Evolutionary conservation across 2,888 invertebrate genomes (phyloP), one percentile per base, ranked within the genome.

Genomic region (Quadroppia sp.): DNA sequence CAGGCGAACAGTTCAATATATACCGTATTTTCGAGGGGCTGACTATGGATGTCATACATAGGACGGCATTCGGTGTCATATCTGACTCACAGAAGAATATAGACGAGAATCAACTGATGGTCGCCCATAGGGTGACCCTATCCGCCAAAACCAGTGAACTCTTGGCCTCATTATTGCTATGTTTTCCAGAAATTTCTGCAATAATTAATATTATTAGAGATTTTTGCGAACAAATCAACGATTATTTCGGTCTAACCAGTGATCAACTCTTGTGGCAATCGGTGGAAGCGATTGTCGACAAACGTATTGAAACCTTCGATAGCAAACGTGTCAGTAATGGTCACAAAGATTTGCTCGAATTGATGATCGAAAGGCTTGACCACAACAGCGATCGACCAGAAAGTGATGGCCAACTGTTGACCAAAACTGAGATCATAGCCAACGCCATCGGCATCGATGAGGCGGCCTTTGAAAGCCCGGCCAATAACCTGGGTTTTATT

Each of bases 11-110:
- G 6, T 78, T 78, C 32, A 77, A 78, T 48, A 74, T 78, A 50
- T 78, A 77, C 53, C 59, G 71, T 13, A 36, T 76, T 23, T 75
- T 74, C 25, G 75, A 77, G 69, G 74, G 76, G 1, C 71, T 78
- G 13, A 78, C 78, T 0, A 76, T 77, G 77, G 77, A 77, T 42
- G 73, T 74, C 17, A 76, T 77, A n/a, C 76, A 77, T 11, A 73
- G 76, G 45, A 76, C 76, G 11, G 75, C 74, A 3, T 77, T 78
- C 25, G 78, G 78, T 13, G 74, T 77, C 23, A 73, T 77, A 15
- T 75, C 77, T 1, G 76, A 75, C 48, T 73, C 74, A 2, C 78
- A 78, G 42, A 72, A 72, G 17, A 72, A 77, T 20, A 40, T 61
- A 0, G 42, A 59, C 17, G 67, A 78, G 9, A 75, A 77, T 53